Base-by-base conservation (phyloP, 2,797 vertebrate genomes). In the Takifugu rubripes region DNA sequence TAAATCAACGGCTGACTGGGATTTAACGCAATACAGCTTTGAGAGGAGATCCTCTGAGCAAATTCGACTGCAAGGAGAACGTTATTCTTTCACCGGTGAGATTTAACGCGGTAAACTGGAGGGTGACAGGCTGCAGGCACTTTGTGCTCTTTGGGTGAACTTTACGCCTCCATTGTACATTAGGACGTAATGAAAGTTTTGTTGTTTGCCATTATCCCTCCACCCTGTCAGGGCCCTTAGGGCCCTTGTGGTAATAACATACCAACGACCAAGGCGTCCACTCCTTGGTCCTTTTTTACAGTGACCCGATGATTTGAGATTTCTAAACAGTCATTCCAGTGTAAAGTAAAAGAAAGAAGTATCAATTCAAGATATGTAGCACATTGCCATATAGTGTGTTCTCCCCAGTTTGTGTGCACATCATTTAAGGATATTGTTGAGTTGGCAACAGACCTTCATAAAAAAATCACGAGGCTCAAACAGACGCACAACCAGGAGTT, bases 131-230 rank as follows among this genome's bases (percentile, higher is more conserved):
- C 52, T 64, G 31, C 42, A 48, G 45, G 29, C 42, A 46, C 16
- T 52, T 55, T 52, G 36, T 52, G 26, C 15, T 65, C 42, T 56
- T 50, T 48, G 36, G 43, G 3, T 26, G 29, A 52, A 46, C 43
- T 42, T 61, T 42, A 52, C 31, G 49, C 33, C 16, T 48, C 21
- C n/a, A 16, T 53, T 59, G 36, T 12, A 44, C 5, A 47, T 51
- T 29, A 64, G 46, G 36, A 61, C 0, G 5, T 52, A 42, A 45
- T 26, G 26, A 54, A 46, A 9, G 12, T 46, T 21, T 31, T 25
- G 49, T 48, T 33, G 16, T 54, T 58, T 44, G 43, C 26, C 2
- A n/a, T 54, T 52, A 17, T 31, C 15, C 15, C 7, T 6, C 21
- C 10, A 40, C 36, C 44, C 58, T 7, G n/a, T 25, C 25, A 25